Base-by-base conservation (phyloP, 2,113 vertebrate species). In the Dinomys branickii region DNA sequence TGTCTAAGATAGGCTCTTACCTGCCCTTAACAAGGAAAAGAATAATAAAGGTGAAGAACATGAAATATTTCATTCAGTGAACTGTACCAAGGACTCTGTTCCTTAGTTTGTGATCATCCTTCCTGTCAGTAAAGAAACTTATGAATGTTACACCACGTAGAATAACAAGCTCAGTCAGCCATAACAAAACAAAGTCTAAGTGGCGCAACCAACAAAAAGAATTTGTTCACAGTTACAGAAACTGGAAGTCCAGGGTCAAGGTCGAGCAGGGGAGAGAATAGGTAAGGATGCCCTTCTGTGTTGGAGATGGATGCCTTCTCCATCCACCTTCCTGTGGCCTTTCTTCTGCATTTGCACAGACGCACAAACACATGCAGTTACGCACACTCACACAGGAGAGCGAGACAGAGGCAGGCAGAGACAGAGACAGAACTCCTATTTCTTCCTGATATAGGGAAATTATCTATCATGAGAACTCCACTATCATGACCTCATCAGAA, bases 101-200 rank as follows among this genome's bases (percentile, higher is more conserved):
- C 13, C 54, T 58, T 58, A 56, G 38, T 0, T 22, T 1, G 35
- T 81, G 28, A 52, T 65, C 14, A 44, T 38, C 4, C 35, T 58
- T 91, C n/a, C 16, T 52, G 1, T 28, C n/a, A 44, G 56, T 56
- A 84, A 44, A 38, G 33, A 54, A 90, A 84, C 17, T 35, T 87
- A 30, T 0, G 0, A 1, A 17, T 12, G 7, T 19, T n/a, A 50
- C 26, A 7, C 17, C 20, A 54, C 19, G 2, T 38, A 13, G 26
- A 17, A 44, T 52, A 58, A 41, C 11, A 14, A n/a, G 26, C 30
- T 69, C 33, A 54, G 61, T 14, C 17, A 33, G 28, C 41, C 17
- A 6, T 47, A 47, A 44, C 1, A 63, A 52, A 54, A 54, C 9
- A 26, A 1, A 69, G 16, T 10, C 14, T 69, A 41, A 16, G 85